These are phyloP conservation scores for Frankliniella intonsa DNA, from an alignment of 2,888 invertebrate species.

Conservation along the genomic window DNA sequence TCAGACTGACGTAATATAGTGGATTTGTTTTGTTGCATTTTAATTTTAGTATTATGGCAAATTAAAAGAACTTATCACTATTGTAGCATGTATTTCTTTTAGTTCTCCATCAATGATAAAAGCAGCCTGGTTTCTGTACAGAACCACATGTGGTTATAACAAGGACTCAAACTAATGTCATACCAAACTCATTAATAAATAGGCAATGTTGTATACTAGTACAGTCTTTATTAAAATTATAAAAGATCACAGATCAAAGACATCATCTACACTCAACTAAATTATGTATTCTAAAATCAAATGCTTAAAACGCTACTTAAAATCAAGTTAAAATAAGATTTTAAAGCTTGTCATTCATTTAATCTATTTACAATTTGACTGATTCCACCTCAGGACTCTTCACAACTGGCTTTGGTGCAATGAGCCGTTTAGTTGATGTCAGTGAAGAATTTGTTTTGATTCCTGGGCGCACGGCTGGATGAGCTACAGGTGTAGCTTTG, in stretches of 20 bases:
- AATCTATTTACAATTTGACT: neutral
- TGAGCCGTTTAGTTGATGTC: neutral
- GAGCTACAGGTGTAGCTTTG: neutral
- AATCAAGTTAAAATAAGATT: neutral
- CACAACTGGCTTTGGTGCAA: neutral
- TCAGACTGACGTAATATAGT: no score
- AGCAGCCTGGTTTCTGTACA: neutral
- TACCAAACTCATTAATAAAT: neutral
- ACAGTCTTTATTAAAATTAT: neutral
- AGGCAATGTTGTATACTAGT: neutral
- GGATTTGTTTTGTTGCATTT: neutral
- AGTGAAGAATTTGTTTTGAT: neutral
- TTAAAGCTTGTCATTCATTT: neutral
- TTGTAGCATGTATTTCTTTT: neutral
- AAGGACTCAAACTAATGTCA: neutral
- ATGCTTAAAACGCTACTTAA: neutral
- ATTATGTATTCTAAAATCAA: neutral
- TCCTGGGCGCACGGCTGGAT: neutral
- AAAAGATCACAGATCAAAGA: neutral
- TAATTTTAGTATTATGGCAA: neutral
- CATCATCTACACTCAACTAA: no score
- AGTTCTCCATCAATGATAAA: neutral
- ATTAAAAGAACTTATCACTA: neutral
- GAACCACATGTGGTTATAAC: no score
- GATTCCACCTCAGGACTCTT: neutral